A percentile compares a stretch with the other conserved stretches of the same genome.
Evolutionary conservation across 2,888 invertebrate species (phyloP).

Genomic region (Xylota segnis): DNA sequence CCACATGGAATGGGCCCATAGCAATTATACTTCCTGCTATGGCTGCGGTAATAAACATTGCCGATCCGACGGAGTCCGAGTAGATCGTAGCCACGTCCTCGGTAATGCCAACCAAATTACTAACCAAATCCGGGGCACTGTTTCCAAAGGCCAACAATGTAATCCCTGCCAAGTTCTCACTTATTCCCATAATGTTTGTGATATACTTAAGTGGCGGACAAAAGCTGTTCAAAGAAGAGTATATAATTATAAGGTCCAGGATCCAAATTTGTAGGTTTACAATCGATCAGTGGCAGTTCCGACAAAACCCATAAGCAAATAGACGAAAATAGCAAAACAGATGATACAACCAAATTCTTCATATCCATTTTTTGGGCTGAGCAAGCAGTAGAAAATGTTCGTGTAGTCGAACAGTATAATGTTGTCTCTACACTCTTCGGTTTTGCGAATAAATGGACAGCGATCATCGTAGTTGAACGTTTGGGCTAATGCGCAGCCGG

Average conservation of each 20-base stretch:
- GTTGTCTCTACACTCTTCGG: constrained; percentile 80
- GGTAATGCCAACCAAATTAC: constrained; percentile 85
- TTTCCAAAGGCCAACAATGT: constrained; percentile 90
- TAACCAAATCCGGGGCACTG: constrained; percentile 89
- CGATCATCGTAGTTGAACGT: constrained; percentile 79
- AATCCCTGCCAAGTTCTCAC: constrained; percentile 87
- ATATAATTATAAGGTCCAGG: not conserved
- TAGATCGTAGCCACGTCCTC: constrained; percentile 83
- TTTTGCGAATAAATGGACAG: constrained; percentile 82
- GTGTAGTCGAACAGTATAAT: constrained; percentile 82
- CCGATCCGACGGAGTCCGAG: constrained; percentile 86
- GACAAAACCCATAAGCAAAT: constrained; percentile 85
- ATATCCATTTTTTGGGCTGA: constrained; percentile 78
- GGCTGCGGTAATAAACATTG: constrained; percentile 87
- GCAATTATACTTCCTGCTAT: constrained; percentile 86
- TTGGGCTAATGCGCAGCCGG: constrained; percentile 83
- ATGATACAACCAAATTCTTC: constrained; percentile 63
- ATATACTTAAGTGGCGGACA: constrained; percentile 86
- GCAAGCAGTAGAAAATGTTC: constrained; percentile 82
- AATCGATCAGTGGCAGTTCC: constrained; percentile 87
- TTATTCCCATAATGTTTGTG: constrained; percentile 84
- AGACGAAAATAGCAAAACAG: constrained; percentile 64
- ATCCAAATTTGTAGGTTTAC: constrained; percentile 84
- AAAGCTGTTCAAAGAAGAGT: constrained; percentile 83
- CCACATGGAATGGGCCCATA: constrained; percentile 85